Conservation (phyloP, 2,888 invertebrate species). For the Junonia oenone region DNA sequence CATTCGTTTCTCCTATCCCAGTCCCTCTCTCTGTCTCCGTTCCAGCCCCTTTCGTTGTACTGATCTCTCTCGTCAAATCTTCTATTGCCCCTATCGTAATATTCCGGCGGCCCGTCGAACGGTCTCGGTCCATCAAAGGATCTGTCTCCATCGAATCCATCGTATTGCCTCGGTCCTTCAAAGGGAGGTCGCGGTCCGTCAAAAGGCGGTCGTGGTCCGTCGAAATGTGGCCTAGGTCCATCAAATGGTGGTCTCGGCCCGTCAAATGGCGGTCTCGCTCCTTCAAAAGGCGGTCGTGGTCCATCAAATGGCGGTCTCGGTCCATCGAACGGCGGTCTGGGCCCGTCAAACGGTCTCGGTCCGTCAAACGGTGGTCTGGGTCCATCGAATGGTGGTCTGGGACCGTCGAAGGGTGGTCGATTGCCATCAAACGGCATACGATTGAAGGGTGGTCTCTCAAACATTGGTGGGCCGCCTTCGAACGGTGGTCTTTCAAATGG, state of each 20-base stretch:
- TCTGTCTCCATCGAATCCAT: slow-evolving; percentile 32
- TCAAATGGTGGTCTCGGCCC: slow-evolving; percentile 47
- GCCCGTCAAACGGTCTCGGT: slow-evolving; percentile 49
- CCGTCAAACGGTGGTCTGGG: slow-evolving; percentile 48
- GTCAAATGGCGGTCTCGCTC: slow-evolving; percentile 51
- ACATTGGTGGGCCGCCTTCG: slow-evolving; percentile 48
- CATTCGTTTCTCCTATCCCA: slow-evolving; percentile 51
- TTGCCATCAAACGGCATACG: slow-evolving; percentile 51
- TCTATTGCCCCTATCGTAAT: slow-evolving; percentile 61
- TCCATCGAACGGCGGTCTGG: slow-evolving; percentile 49
- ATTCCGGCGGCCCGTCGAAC: slow-evolving; percentile 58
- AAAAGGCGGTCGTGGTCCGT: slow-evolving; percentile 44
- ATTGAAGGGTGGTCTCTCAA: slow-evolving; percentile 48
- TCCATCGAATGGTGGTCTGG: slow-evolving; percentile 41
- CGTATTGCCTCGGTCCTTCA: slow-evolving; percentile 40
- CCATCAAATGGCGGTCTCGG: slow-evolving; percentile 43
- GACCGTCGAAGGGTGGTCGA: slow-evolving; percentile 53
- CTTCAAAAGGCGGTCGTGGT: slow-evolving; percentile 39
- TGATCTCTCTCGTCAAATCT: slow-evolving; percentile 64
- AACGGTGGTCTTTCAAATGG: slow-evolving; percentile 51
- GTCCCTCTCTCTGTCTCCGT: slow-evolving; percentile 49
- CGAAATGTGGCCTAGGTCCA: slow-evolving; percentile 46
- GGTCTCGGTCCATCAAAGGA: slow-evolving; percentile 31
- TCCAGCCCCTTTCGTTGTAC: slow-evolving; percentile 59
- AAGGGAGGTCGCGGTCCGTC: slow-evolving; percentile 47